Conservation (phyloP, 2,113 vertebrate genomes). For the Lepus americanus region DNA sequence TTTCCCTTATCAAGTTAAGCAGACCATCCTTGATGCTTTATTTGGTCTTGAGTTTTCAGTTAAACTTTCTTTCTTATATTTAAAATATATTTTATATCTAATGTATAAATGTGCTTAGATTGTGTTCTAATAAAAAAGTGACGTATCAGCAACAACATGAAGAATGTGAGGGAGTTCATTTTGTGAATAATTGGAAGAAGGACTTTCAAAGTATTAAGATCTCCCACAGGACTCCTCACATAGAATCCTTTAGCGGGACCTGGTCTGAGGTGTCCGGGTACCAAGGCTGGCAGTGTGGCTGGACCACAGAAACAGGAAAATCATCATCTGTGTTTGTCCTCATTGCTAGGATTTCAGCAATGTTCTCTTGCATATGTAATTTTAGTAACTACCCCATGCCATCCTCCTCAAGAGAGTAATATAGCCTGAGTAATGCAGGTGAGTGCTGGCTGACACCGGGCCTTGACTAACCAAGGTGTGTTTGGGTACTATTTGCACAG, state of each 20-base stretch:
- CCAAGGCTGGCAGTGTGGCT: rapidly evolving
- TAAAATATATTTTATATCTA: not conserved
- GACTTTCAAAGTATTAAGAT: too few species aligned
- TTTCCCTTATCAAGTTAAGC: not conserved
- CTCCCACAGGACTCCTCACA: rapidly evolving
- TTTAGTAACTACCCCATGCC: not conserved
- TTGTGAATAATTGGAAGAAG: not conserved
- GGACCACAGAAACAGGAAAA: rapidly evolving
- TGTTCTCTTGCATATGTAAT: not conserved
- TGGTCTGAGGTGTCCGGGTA: not conserved
- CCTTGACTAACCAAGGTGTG: not conserved
- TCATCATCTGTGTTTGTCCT: not conserved
- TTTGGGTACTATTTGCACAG: not conserved
- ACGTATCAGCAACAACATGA: not conserved
- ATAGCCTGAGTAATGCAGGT: rapidly evolving
- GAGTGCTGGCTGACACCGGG: rapidly evolving
- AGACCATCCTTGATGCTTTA: not conserved
- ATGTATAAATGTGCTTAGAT: rapidly evolving
- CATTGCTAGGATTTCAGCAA: too few species aligned
- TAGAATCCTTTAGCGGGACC: rapidly evolving
- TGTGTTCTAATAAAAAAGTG: not conserved
- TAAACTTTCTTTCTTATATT: not conserved
- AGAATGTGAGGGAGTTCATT: not conserved
- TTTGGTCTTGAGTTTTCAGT: not conserved
- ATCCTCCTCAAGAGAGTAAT: not conserved